These are phyloP conservation scores for Drosophila ogumai DNA, from an alignment of 1,140 invertebrate genomes.

Conservation along the genomic window DNA sequence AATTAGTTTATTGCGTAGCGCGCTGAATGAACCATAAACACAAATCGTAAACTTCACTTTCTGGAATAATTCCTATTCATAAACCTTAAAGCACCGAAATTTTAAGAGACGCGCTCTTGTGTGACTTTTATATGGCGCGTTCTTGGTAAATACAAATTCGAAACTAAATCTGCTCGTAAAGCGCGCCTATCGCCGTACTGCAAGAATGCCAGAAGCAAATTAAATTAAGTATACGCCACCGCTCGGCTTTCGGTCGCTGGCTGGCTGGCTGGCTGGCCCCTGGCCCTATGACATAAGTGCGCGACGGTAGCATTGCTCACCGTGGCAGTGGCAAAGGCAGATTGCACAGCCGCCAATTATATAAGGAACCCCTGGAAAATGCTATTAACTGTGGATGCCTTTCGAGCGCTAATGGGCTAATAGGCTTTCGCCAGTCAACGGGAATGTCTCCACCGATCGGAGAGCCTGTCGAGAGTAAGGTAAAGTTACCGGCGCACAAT, in stretches of 20 bases:
- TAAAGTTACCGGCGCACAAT: conserved; percentile 20
- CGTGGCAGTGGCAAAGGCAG: conserved; percentile 11
- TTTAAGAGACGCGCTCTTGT: not conserved
- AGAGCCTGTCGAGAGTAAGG: conserved; percentile 9
- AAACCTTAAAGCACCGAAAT: conserved; percentile 7
- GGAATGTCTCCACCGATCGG: conserved; percentile 22
- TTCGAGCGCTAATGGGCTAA: conserved; percentile 22
- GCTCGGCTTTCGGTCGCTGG: conserved; percentile 31
- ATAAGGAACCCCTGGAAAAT: conserved; percentile 34
- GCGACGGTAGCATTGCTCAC: conserved; percentile 14
- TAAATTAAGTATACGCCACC: conserved; percentile 78
- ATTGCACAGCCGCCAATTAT: conserved; percentile 29
- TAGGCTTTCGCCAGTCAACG: conserved; percentile 30
- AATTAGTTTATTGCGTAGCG: conserved; percentile 42
- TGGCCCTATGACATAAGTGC: conserved; percentile 65
- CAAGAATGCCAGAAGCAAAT: conserved; percentile 64
- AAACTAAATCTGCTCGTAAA: conserved; percentile 65
- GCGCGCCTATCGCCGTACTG: conserved; percentile 38
- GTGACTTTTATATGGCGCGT: conserved; percentile 36
- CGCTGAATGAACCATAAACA: conserved; percentile 69
- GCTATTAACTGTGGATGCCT: conserved; percentile 38
- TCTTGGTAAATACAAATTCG: conserved; percentile 70
- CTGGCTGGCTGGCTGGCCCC: conserved; percentile 8
- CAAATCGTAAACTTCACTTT: conserved; percentile 19
- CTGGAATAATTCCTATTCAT: not conserved